Conservation (phyloP, 92 coral and sea anemone genomes). For the Ricordea florida region DNA sequence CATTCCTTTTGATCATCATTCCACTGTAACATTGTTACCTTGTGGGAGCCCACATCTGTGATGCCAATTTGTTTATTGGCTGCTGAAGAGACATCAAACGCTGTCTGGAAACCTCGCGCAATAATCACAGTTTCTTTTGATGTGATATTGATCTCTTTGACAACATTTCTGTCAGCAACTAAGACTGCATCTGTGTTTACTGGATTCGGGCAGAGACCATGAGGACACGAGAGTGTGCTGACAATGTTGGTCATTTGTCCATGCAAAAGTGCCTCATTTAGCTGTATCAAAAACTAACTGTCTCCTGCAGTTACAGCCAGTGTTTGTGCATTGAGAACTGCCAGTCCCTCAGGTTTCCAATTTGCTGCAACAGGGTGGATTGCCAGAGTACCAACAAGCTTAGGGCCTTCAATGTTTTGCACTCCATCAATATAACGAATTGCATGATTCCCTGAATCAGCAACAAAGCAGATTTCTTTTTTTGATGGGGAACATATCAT, state of each 20-base stretch:
- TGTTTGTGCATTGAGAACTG: constrained; percentile 5
- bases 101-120: constrained; percentile 37
- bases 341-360: constrained; percentile 47
- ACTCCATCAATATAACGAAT: constrained; percentile 40
- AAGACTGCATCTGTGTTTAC: constrained; percentile 19
- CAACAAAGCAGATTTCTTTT: constrained; percentile 46
- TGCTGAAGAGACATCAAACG: constrained; percentile 31
- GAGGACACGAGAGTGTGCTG: constrained; percentile 24
- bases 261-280: constrained; percentile 29
- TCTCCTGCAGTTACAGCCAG: constrained; percentile 32
- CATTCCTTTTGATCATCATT: not conserved
- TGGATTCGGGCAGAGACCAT: constrained; percentile 35
- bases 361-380: constrained; percentile 10
- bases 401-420: constrained; percentile 24
- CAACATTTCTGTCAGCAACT: constrained; percentile 22
- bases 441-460: constrained; percentile 39
- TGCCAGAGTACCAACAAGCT: constrained; percentile 44
- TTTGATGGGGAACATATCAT: constrained; percentile 9
- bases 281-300: constrained; percentile 3
- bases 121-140: not conserved
- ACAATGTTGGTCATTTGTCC: constrained; percentile 37
- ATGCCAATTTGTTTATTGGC: constrained; percentile 21
- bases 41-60: constrained; percentile 29
- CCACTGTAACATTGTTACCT: not conserved
- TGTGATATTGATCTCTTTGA: constrained; percentile 7